These are phyloP conservation scores for Chaitophorus viminalis DNA, from an alignment of 2,888 invertebrate species.

Conservation along the genomic window DNA sequence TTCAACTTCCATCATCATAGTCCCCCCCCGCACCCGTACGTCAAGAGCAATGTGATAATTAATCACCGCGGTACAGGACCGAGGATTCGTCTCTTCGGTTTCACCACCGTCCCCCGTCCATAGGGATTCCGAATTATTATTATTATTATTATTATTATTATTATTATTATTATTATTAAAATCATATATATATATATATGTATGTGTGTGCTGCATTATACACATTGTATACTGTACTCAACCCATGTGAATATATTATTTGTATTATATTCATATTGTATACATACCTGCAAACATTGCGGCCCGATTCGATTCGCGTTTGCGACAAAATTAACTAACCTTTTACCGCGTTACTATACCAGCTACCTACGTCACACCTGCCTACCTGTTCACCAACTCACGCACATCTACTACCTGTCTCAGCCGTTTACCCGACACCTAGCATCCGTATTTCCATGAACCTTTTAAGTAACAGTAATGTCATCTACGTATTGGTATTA, in stretches of 20 bases:
- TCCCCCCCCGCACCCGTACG: neutral
- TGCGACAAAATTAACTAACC: neutral
- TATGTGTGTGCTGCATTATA: neutral
- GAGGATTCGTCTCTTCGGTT: neutral
- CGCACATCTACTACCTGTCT: neutral
- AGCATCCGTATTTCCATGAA: neutral
- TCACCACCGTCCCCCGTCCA: neutral
- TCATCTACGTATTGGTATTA: neutral
- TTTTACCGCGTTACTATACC: neutral
- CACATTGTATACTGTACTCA: too few relatives aligned
- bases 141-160: constrained; percentile 18
- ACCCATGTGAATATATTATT: neutral
- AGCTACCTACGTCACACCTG: neutral
- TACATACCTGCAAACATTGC: constrained; percentile 30
- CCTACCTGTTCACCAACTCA: neutral
- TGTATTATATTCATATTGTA: neutral
- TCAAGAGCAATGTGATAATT: constrained; percentile 21
- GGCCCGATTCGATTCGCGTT: neutral
- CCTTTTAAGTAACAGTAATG: neutral
- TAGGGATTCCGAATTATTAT: constrained; percentile 10
- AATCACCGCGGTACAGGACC: neutral
- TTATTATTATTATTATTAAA: constrained; percentile 22
- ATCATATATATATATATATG: neutral
- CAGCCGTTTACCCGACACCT: neutral
- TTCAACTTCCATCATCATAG: constrained; percentile 42